Percentiles rank a stretch among this genome's conserved stretches.
Evolutionary conservation across 2,888 invertebrate species (phyloP).

Genomic region (Itoplectis maculator): DNA sequence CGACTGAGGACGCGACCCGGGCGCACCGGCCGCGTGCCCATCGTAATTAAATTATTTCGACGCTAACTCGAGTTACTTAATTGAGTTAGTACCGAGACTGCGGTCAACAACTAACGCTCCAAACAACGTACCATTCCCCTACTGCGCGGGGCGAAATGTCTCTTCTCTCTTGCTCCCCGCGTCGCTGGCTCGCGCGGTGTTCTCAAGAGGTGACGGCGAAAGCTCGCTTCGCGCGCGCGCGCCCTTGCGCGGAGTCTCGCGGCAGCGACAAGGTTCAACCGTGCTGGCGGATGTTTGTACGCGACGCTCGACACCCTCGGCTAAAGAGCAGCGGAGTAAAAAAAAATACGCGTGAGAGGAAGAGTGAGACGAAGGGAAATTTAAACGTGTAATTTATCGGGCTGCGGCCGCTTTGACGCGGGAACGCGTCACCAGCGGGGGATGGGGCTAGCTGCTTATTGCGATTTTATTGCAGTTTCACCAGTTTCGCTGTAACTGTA

Average conservation of each 20-base stretch:
- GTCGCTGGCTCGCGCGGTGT: background rate
- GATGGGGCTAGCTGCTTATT: no score
- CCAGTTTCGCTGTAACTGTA: no score
- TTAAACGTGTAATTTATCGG: no score
- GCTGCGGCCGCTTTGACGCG: no score
- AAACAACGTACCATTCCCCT: slow-evolving; percentile 54
- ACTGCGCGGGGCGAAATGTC: background rate
- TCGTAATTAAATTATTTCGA: slow-evolving; percentile 68
- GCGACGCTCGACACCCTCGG: no score
- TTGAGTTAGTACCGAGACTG: slow-evolving; percentile 68
- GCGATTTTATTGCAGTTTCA: no score
- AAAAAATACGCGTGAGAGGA: no score
- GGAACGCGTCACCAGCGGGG: no score
- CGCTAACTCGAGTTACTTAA: slow-evolving; percentile 69
- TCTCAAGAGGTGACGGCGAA: slow-evolving; percentile 46
- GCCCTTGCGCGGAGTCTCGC: slow-evolving; percentile 6
- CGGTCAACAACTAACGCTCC: slow-evolving; percentile 67
- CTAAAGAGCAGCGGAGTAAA: no score
- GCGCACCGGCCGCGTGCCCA: slow-evolving; percentile 51
- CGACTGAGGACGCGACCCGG: slow-evolving; percentile 21
- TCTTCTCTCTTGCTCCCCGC: no score
- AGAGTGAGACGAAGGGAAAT: no score
- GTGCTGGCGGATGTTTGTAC: no score
- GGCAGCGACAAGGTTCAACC: background rate
- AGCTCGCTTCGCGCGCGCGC: slow-evolving; percentile 40